Conservation (phyloP, 2,888 invertebrate genomes). For the Zaprionus lineosus region DNA sequence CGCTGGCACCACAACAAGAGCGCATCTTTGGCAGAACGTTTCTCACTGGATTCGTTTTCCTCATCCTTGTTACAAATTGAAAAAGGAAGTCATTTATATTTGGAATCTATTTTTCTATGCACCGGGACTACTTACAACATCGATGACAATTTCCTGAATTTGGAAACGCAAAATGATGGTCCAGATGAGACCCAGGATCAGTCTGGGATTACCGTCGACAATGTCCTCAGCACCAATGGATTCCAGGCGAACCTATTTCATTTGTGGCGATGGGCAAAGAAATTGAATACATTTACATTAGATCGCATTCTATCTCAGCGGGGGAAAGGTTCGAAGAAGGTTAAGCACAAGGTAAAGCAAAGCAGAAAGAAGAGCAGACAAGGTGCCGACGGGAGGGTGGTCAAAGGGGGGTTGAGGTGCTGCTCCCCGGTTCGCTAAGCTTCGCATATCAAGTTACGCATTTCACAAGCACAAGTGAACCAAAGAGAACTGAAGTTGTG, state of each 20-base stretch:
- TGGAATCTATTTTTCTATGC: neutral
- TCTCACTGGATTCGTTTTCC: slow-evolving; percentile 97
- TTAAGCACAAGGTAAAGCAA: too few relatives aligned
- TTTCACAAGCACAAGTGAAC: slow-evolving; percentile 51
- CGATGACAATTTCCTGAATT: slow-evolving; percentile 99
- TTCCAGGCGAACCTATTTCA: slow-evolving; percentile 95
- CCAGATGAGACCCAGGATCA: slow-evolving; percentile 99
- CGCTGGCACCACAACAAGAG: slow-evolving; percentile 99
- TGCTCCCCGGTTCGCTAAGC: slow-evolving; percentile 44
- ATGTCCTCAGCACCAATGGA: slow-evolving; percentile 99
- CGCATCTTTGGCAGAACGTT: slow-evolving; percentile 99
- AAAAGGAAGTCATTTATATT: neutral
- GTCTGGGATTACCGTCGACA: slow-evolving; percentile 97
- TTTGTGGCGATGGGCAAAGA: too few relatives aligned
- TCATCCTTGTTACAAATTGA: too few relatives aligned
- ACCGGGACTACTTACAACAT: slow-evolving; percentile 88
- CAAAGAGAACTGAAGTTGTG: slow-evolving; percentile 34
- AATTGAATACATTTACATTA: slow-evolving; percentile 43
- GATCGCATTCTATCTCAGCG: slow-evolving; percentile 11
- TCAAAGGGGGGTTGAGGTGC: neutral
- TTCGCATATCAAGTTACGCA: slow-evolving; percentile 47
- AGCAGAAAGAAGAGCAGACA: too few relatives aligned
- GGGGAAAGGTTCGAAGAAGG: too few relatives aligned
- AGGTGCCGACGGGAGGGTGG: too few relatives aligned
- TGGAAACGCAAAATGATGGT: slow-evolving; percentile 99